Conservation (phyloP, 2,113 vertebrate genomes). For the Platanista minor region DNA sequence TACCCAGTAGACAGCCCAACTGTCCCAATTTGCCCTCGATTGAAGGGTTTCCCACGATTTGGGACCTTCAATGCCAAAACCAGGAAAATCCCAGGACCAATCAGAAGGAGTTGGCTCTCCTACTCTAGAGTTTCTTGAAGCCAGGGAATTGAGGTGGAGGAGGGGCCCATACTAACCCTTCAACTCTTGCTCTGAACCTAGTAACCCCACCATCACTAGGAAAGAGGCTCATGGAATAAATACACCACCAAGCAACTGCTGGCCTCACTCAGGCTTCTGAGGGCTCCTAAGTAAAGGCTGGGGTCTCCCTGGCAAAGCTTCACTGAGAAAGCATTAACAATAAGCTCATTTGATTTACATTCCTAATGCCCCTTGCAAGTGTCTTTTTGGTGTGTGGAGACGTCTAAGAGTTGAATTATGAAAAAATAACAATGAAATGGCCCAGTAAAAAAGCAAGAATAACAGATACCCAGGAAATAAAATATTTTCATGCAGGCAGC, state of each 20-base stretch:
- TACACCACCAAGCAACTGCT: neutral
- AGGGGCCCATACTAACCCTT: neutral
- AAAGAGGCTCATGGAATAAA: neutral
- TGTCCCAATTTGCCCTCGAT: neutral
- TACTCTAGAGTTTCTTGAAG: neutral
- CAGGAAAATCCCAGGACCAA: neutral
- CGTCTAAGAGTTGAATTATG: neutral
- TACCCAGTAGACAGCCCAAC: neutral
- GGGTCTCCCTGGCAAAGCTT: neutral
- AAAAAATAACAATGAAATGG: neutral
- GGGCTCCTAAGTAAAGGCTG: neutral
- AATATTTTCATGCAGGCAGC: neutral
- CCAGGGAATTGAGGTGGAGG: neutral
- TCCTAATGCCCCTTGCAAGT: neutral
- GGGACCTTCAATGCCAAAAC: neutral
- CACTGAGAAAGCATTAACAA: neutral
- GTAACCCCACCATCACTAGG: neutral
- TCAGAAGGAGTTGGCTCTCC: neutral
- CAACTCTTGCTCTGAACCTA: neutral
- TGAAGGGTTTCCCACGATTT: neutral
- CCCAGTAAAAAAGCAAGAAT: neutral
- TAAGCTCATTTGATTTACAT: neutral
- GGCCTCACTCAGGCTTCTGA: neutral
- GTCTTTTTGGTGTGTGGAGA: neutral
- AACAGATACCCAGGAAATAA: neutral